Evolutionary conservation across 2,113 vertebrate genomes (phyloP).

Genomic region (Macroglossus sobrinus): DNA sequence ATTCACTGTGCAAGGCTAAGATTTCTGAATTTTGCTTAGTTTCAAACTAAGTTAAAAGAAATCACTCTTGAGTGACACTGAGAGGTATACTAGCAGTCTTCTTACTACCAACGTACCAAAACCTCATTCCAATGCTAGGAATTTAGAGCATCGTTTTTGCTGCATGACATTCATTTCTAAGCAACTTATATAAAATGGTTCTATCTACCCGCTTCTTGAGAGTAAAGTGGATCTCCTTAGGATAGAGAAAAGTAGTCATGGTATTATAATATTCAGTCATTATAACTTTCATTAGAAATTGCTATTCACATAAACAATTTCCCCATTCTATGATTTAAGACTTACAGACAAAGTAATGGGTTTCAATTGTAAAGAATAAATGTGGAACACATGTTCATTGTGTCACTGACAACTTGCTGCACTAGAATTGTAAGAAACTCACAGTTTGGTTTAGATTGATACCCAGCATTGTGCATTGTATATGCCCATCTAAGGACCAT

Average conservation of each 20-base stretch:
- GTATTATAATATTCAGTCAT: not conserved
- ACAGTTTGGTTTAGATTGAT: not conserved
- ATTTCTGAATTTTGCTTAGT: not conserved
- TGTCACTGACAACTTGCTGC: not conserved
- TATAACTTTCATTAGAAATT: conserved; percentile 6
- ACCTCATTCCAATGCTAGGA: not conserved
- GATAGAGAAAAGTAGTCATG: not conserved
- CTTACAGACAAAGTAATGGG: not conserved
- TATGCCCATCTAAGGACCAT: not conserved
- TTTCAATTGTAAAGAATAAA: not conserved
- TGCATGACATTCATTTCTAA: not conserved
- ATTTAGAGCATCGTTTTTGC: not conserved
- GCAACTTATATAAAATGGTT: not conserved
- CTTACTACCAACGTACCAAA: not conserved
- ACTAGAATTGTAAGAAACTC: not conserved
- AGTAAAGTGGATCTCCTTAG: not conserved
- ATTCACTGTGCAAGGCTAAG: not conserved
- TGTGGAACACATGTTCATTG: not conserved
- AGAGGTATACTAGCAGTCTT: not conserved
- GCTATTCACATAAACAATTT: not conserved
- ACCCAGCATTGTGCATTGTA: not conserved
- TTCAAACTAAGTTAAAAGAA: conserved; percentile 25
- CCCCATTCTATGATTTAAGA: not conserved
- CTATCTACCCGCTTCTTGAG: not conserved
- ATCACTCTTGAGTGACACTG: not conserved